Percentiles rank a stretch among this genome's conserved stretches.
These are phyloP conservation scores for Lithophane ornitopus DNA, from an alignment of 2,888 invertebrate genomes.

Conservation along the genomic window DNA sequence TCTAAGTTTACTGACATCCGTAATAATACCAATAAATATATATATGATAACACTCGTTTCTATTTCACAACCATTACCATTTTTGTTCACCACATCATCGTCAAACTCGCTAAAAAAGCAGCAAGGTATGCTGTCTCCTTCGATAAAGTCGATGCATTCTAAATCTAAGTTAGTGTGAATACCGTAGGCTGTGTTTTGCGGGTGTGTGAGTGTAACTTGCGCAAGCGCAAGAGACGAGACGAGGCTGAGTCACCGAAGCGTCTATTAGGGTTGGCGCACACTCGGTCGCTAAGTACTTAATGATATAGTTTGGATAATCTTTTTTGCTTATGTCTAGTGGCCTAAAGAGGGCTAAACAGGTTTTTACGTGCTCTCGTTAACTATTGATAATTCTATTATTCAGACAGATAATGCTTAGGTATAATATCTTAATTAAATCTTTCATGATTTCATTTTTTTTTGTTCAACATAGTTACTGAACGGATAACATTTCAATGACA, in stretches of 20 bases:
- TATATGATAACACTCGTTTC: constrained; percentile 40
- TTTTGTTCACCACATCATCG: not conserved
- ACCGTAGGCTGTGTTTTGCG: constrained; percentile 66
- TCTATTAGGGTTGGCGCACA: constrained; percentile 76
- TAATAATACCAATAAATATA: constrained; percentile 74
- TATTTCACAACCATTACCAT: constrained; percentile 63
- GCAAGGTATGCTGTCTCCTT: constrained; percentile 61
- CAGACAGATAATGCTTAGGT: not conserved
- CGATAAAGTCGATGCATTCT: constrained; percentile 54
- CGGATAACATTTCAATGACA: no score
- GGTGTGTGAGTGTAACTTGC: constrained; percentile 77
- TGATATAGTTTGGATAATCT: constrained; percentile 48
- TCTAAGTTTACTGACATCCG: constrained; percentile 85
- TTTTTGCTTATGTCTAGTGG: constrained; percentile 28
- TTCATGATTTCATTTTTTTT: no score
- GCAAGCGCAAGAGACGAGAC: constrained; percentile 82
- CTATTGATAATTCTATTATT: constrained; percentile 2
- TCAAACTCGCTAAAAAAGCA: not conserved
- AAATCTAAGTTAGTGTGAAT: constrained; percentile 68
- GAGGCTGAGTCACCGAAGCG: constrained; percentile 82
- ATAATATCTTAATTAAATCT: not conserved
- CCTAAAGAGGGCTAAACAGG: constrained; percentile 25
- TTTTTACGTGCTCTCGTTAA: constrained; percentile 9
- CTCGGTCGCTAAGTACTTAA: constrained; percentile 60
- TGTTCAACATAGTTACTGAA: no score